These are phyloP conservation scores for Cerceris ruficornis DNA, from an alignment of 2,888 invertebrate species.

Conservation along the genomic window DNA sequence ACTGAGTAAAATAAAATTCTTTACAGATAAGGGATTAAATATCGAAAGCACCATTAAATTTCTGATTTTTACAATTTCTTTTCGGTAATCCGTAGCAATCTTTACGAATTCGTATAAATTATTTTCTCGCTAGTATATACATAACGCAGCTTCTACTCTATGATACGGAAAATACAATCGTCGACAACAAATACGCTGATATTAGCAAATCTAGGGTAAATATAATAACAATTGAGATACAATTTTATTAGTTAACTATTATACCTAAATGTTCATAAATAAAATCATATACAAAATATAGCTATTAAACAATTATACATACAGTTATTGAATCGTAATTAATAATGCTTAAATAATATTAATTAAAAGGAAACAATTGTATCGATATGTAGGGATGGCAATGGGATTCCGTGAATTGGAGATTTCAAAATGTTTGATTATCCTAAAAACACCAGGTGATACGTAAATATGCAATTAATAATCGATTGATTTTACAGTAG, in stretches of 20 bases:
- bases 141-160: constrained; percentile 42
- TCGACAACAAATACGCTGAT: constrained; percentile 39
- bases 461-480: constrained; percentile 5
- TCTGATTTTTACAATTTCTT: constrained; percentile 49
- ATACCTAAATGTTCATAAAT: not conserved
- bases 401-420: not conserved
- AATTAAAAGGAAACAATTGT: constrained; percentile 9
- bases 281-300: constrained; percentile 15
- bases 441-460: not conserved
- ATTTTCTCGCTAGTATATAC: constrained; percentile 31
- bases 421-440: not conserved
- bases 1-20: constrained; percentile 23
- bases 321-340: constrained; percentile 17
- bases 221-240: constrained; percentile 12
- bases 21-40: constrained; percentile 28
- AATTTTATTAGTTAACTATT: constrained; percentile 14
- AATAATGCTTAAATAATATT: constrained; percentile 23
- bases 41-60: constrained; percentile 42
- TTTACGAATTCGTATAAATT: constrained; percentile 34
- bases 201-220: constrained; percentile 8
- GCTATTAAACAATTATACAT: constrained; percentile 14
- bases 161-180: constrained; percentile 15
- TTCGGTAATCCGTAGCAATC: constrained; percentile 18
- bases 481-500: constrained; percentile 2
- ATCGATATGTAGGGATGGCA: constrained; percentile 23